These are phyloP conservation scores for Bostrychus sinensis DNA, from an alignment of 2,113 vertebrate species.

Conservation along the genomic window DNA sequence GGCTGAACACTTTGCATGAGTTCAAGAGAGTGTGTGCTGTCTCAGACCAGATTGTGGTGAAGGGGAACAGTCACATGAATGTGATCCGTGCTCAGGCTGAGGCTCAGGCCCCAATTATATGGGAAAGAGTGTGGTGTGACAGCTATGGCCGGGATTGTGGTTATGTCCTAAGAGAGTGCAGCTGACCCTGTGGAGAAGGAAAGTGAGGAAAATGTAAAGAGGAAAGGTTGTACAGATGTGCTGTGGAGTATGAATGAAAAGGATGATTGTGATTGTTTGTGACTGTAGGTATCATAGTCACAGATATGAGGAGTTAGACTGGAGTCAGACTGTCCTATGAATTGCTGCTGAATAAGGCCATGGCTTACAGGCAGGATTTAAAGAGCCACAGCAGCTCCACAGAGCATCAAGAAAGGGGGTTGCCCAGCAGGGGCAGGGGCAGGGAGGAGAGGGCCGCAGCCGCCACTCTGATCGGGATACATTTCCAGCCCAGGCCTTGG, in stretches of 20 bases:
- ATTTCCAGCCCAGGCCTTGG: constrained; percentile 73
- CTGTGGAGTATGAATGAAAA: constrained; percentile 5
- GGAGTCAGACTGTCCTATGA: constrained; percentile 64
- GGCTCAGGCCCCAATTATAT: constrained; percentile 78
- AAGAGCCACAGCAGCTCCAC: constrained; percentile 72
- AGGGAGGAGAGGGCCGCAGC: constrained; percentile 53
- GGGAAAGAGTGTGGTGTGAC: constrained; percentile 76
- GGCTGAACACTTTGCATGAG: constrained; percentile 65
- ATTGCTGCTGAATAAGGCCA: constrained; percentile 65
- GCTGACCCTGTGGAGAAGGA: constrained; percentile 62
- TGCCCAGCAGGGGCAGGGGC: constrained; percentile 59
- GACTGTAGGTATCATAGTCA: constrained; percentile 38
- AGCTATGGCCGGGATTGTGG: constrained; percentile 70
- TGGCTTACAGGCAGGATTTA: constrained; percentile 68
- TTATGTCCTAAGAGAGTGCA: constrained; percentile 69
- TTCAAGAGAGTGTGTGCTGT: constrained; percentile 68
- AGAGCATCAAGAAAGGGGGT: constrained; percentile 66
- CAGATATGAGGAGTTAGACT: constrained; percentile 39
- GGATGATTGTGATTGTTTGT: constrained; percentile 3
- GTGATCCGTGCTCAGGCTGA: constrained; percentile 73
- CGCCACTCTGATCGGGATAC: constrained; percentile 73
- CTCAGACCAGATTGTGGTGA: constrained; percentile 74
- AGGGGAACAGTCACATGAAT: constrained; percentile 77
- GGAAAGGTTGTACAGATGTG: constrained; percentile 7
- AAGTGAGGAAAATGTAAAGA: constrained; percentile 55